Base-by-base conservation (phyloP, 2,113 vertebrate genomes). In the Rattus norvegicus region DNA sequence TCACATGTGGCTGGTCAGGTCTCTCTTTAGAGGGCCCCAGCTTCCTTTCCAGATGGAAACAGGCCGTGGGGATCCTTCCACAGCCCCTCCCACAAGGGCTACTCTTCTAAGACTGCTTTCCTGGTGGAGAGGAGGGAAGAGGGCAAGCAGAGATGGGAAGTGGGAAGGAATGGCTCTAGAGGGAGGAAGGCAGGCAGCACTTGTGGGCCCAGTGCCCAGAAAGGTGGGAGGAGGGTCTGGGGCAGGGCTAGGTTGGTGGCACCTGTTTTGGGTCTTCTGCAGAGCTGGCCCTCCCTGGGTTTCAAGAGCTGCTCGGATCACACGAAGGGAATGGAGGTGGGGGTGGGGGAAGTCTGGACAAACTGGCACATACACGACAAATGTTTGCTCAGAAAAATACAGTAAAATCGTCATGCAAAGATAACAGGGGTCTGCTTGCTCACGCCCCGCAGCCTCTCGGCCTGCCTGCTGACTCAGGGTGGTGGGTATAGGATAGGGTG, bases 381-480 rank as follows among this genome's bases (percentile, higher is more conserved):
- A 98, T 98, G 98, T 98, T 98, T 99, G 98, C 97, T 99, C 98
- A 98, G 98, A 99, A 99, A 99, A 98, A 98, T 98, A 98, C 98
- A 98, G 96, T 98, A 98, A 98, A 98, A 98, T 98, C 92, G 0
- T 99, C 98, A 99, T 99, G 98, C 98, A 99, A 98, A 98, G 98
- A 98, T 95, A 98, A 98, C 80, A 22, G 97, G 98, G 98, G 94
- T 98, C 98, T 97, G 97, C 91, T 97, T 95, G 94, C 98, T 91
- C 0, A 92, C 97, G 96, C 97, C 97, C 65, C 65, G 88, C 7
- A 89, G 96, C 97, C 88, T 86, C 3, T 88, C 52, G 28, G 93
- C 95, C 95, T 93, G 67, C 94, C 20, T 4, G 96, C 96, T 96
- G 54, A 49, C 9, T 97, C 96, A 22, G 94, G 90, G 80, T 93